Base-by-base conservation (phyloP, 35 echinoderm and acorn worm species). In the Apostichopus californicus region DNA sequence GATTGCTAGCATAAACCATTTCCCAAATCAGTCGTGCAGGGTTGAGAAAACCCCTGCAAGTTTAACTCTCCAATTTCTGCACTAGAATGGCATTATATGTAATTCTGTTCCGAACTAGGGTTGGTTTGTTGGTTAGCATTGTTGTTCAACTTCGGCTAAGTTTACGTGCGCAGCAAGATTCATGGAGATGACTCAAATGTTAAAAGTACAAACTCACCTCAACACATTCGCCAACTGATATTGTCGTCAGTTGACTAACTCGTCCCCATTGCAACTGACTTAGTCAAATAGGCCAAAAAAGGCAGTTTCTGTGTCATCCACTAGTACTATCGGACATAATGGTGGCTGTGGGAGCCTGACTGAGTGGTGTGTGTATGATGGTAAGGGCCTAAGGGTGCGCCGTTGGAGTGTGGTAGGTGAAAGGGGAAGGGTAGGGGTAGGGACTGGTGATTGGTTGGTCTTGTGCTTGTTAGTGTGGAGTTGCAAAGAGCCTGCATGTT, bases 1-100 rank as follows among this genome's bases (percentile, higher is more conserved):
- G 57, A 87, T 66, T 71, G 64, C 57, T 71, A 57, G 86, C 86
- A 87, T 87, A 87, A 63, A 87, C 86, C 86, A 87, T 87, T 59
- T 87, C 86, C 86, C 86, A 87, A 83, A 55, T 10, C 15, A 83
- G 5, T 83, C 52, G 20, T 55, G 17, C 7, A 75, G 12, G n/a
- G 14, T 75, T 75, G 71, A n/a, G 6, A 75, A 75, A 6, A 7
- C 71, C 71, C 71, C 71, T 75, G 7, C 71, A 75, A 75, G 15
- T 20, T 75, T 22, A 75, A 22, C 71, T 75, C 71, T 75, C 21
- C 17, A 18, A 18, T 20, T 13, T 20, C 17, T 75, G 71, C 71
- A 20, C n/a, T 75, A 75, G 71, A 75, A 5, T 75, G 17, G 17
- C 71, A 75, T 75, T 75, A 75, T 75, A 18, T 2, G 71, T 75